These are phyloP conservation scores for Tachuris rubrigastra DNA, from an alignment of 2,113 vertebrate genomes.

Conservation along the genomic window DNA sequence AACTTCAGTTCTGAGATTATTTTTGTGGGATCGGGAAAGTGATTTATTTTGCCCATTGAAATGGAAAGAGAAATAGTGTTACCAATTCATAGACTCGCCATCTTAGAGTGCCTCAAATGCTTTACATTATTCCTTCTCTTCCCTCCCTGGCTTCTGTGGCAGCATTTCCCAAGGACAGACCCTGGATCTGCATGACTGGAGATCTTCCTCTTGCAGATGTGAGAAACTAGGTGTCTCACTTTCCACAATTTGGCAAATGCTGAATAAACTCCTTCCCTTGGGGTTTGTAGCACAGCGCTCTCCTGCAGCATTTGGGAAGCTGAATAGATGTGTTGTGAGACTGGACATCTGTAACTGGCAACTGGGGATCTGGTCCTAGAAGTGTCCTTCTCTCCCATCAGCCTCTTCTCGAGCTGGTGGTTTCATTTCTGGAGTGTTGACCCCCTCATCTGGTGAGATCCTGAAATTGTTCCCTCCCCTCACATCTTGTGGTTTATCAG, in stretches of 20 bases:
- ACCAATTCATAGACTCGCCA: neutral
- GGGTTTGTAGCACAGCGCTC: neutral
- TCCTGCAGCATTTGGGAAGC: neutral
- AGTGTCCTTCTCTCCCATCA: neutral
- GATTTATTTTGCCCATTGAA: neutral
- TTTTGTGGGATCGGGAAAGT: neutral
- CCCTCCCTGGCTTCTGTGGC: neutral
- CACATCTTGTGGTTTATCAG: neutral
- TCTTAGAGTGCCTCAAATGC: neutral
- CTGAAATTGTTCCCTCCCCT: neutral
- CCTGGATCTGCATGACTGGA: neutral
- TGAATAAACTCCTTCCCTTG: neutral
- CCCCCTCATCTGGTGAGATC: neutral
- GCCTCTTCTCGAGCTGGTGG: neutral
- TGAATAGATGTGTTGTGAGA: neutral
- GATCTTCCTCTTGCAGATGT: neutral
- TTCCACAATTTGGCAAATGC: neutral
- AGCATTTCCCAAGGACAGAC: neutral
- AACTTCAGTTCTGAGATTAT: neutral
- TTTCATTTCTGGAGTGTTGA: slow-evolving; percentile 6
- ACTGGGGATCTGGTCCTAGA: neutral
- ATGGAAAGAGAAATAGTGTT: neutral
- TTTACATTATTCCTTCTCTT: neutral
- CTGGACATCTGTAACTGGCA: neutral
- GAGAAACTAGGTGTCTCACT: neutral